These are phyloP conservation scores for Oligia latruncula DNA, from an alignment of 2,888 invertebrate species.

Conservation along the genomic window DNA sequence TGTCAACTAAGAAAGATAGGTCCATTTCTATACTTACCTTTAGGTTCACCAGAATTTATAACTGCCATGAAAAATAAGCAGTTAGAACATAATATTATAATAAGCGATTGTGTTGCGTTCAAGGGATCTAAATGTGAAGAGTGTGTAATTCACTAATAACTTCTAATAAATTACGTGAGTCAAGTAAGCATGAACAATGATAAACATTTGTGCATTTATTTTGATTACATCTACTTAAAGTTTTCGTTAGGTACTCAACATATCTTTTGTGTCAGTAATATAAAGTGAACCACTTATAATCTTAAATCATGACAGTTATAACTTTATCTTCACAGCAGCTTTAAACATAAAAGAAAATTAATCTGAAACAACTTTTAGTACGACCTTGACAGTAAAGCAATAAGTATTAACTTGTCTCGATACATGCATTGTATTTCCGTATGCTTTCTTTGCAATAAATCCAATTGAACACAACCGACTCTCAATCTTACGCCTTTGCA, in stretches of 20 bases:
- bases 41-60: background rate
- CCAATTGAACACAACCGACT: background rate
- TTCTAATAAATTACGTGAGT: conserved; percentile 6
- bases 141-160: conserved; percentile 13
- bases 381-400: conserved; percentile 44
- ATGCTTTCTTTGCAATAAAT: conserved; percentile 40
- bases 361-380: background rate
- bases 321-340: background rate
- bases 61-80: background rate
- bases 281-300: background rate
- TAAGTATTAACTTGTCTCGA: conserved; percentile 29
- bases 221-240: conserved; percentile 16
- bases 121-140: conserved; percentile 30
- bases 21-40: background rate
- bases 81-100: background rate
- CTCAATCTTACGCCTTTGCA: background rate
- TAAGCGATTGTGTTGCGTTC: background rate
- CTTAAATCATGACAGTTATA: background rate
- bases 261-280: background rate
- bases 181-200: conserved; percentile 18
- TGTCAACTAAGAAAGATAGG: background rate
- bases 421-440: conserved; percentile 56
- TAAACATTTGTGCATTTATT: conserved; percentile 7
- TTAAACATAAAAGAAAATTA: background rate
- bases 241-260: background rate